phyloP scores from a whole-genome alignment of 2,797 vertebrate species.

The Hippoglossus hippoglossus region DNA sequence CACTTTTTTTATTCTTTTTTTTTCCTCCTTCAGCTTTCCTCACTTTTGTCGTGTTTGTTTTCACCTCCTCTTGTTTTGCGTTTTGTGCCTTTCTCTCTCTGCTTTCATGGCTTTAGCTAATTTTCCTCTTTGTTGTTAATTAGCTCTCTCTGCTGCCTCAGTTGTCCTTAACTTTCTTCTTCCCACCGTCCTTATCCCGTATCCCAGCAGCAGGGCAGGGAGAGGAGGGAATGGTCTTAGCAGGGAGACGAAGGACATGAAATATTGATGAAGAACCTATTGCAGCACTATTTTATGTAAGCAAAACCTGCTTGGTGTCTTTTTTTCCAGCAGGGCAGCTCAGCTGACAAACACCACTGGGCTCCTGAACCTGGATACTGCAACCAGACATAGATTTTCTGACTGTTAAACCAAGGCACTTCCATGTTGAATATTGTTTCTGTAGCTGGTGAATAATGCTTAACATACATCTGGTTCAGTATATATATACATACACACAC shows the following conservation, averaged over 20 bases:
- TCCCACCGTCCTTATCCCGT: conserved; percentile 9
- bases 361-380: conserved; percentile 43
- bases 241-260: conserved; percentile 83
- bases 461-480: not conserved
- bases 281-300: conserved; percentile 84
- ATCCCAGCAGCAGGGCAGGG: conserved; percentile 60
- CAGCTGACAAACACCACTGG: conserved; percentile 56
- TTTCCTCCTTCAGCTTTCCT: not conserved
- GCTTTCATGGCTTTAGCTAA: not conserved
- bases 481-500: too few relatives aligned
- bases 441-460: not conserved
- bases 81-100: not conserved
- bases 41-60: not conserved
- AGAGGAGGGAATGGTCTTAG: conserved; percentile 75
- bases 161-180: conserved; percentile 10
- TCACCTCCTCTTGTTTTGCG: conserved; percentile 34
- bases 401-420: not conserved
- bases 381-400: conserved; percentile 31
- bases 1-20: not conserved
- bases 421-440: conserved; percentile 2
- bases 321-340: conserved; percentile 45
- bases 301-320: conserved; percentile 69
- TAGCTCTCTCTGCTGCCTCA: conserved; percentile 10
- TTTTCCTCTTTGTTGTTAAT: conserved; percentile 19
- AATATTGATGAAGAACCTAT: conserved; percentile 89